Conservation (phyloP, 2,888 invertebrate species). For the Drosophila paranaensis region DNA sequence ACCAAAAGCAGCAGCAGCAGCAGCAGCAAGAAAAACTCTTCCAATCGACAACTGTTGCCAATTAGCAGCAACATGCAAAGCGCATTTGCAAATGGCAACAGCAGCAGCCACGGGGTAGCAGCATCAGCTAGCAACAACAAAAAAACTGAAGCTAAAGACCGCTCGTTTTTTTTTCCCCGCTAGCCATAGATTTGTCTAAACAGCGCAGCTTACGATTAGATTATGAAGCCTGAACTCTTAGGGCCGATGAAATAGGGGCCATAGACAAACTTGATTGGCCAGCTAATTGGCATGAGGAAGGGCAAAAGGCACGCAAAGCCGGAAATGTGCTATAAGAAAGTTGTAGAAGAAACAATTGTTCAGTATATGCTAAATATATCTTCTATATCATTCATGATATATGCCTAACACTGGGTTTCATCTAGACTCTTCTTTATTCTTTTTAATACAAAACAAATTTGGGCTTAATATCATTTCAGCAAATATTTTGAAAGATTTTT, state of each 20-base stretch:
- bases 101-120: slow-evolving; percentile 1
- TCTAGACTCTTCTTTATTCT: no score
- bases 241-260: slow-evolving; percentile 12
- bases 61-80: slow-evolving; percentile 79
- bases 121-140: neutral
- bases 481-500: no score
- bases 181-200: slow-evolving; percentile 32
- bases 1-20: slow-evolving; percentile 25
- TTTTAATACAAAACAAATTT: no score
- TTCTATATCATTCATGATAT: no score
- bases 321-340: neutral
- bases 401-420: no score
- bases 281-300: slow-evolving; percentile 16
- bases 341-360: no score
- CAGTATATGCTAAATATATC: no score
- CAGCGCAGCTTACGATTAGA: slow-evolving; percentile 36
- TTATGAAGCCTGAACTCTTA: slow-evolving; percentile 21
- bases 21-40: slow-evolving; percentile 43
- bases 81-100: slow-evolving; percentile 68
- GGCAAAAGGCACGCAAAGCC: neutral
- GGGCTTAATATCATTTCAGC: no score
- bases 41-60: slow-evolving; percentile 78
- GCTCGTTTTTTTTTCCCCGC: slow-evolving; percentile 24
- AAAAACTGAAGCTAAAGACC: slow-evolving; percentile 13
- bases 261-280: slow-evolving; percentile 44